Conservation (phyloP, 1,140 invertebrate genomes). For the Caenorhabditis remanei region DNA sequence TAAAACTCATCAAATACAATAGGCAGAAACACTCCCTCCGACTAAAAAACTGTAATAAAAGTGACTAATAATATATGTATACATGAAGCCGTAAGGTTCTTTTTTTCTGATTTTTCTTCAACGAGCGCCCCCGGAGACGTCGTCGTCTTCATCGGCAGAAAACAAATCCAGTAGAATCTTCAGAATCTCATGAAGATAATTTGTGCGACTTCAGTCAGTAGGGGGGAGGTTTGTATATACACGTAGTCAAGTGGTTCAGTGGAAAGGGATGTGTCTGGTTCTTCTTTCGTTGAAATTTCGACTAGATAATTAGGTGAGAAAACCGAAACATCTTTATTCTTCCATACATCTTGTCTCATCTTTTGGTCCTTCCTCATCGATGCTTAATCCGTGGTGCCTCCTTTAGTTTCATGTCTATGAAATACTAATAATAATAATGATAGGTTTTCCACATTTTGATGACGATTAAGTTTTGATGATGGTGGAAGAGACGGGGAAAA, state of each 20-base stretch:
- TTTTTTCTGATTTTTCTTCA: conserved; percentile 2
- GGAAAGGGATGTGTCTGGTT: conserved; percentile 13
- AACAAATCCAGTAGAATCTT: conserved; percentile 10
- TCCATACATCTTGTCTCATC: conserved; percentile 4
- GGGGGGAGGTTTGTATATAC: background rate
- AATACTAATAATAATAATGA: conserved; percentile 42
- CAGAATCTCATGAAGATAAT: conserved; percentile 55
- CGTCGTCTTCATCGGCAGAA: too few species aligned
- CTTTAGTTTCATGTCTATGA: background rate
- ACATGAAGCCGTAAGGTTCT: conserved; percentile 36
- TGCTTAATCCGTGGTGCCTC: background rate
- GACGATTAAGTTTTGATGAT: conserved; percentile 45
- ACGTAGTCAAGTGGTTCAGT: conserved; percentile 50
- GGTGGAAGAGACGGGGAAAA: background rate
- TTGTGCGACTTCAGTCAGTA: background rate
- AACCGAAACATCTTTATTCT: conserved; percentile 16
- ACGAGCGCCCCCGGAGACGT: too few species aligned
- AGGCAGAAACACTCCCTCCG: background rate
- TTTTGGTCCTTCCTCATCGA: background rate
- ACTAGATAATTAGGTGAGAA: conserved; percentile 51
- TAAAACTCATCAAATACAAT: conserved; percentile 52
- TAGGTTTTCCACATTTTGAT: conserved; percentile 50
- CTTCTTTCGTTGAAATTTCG: conserved; percentile 29
- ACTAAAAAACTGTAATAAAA: conserved; percentile 24
- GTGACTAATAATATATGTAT: conserved; percentile 30